Base-by-base conservation (phyloP, 2,888 invertebrate genomes). In the Rosalia funebris region DNA sequence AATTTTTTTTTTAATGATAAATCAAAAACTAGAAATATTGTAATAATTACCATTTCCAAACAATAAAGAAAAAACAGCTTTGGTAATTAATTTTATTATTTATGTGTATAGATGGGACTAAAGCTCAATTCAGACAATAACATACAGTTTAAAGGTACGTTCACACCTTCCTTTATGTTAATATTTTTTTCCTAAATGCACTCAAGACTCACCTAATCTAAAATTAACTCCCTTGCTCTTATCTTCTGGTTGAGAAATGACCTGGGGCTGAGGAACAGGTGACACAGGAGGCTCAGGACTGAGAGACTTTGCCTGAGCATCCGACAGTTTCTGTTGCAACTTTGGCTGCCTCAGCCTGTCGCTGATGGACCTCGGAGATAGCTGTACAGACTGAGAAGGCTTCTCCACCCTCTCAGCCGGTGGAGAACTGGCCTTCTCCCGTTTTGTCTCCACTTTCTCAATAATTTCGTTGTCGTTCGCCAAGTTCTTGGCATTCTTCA, bases 261-360 rank as follows among this genome's bases (percentile, higher is more conserved):
- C 9, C n/a, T 44, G 45, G 15, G 9, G 20, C 32, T 15, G 34
- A 5, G 31, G 17, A 12, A 58, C 60, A 4, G 63, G 63, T 0
- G 68, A 58, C 5, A 48, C 20, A 0, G 72, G 72, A 0, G 73
- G 74, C 62, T 75, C 75, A 0, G 76, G 75, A 36, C 74, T 75
- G 47, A 74, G 63, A 7, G 71, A 71, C 56, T 77, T 77, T 9
- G 65, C 62, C 32, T 74, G 68, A 12, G 73, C 69, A 16, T 76
- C 77, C 2, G 69, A 66, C 39, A 74, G 63, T 37, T 76, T 75
- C 44, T 75, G 76, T 56, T 77, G 76, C 57, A 80, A 62, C 61
- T 77, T 79, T 2, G 81, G 81, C 55, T 81, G 81, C 58, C 74
- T 79, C 52, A 81, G 69, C 31, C 81, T 66, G 57, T 81, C 81